phyloP scores from a whole-genome alignment of 2,888 invertebrate species.

The Arge pagana region DNA sequence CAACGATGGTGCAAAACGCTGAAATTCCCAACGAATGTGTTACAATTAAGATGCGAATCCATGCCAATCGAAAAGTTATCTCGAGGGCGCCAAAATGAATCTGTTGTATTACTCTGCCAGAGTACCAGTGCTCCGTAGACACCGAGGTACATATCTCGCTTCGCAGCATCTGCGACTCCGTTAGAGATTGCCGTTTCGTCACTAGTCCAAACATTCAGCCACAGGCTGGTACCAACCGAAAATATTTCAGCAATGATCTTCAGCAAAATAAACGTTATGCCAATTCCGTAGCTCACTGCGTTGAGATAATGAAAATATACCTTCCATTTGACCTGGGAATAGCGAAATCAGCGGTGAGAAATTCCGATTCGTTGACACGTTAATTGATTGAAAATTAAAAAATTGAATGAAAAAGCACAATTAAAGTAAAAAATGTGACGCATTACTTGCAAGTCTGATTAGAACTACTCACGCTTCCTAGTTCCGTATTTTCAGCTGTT shows the following conservation, averaged over 20 bases:
- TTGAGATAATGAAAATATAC: constrained; percentile 89
- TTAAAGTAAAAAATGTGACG: too few relatives aligned
- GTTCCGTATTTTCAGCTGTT: constrained; percentile 88
- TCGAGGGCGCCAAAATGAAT: not conserved
- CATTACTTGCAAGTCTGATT: too few relatives aligned
- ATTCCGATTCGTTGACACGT: not conserved
- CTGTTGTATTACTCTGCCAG: constrained; percentile 77
- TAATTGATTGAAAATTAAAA: not conserved
- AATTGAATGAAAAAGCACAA: too few relatives aligned
- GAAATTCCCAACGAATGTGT: too few relatives aligned
- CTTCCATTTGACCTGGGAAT: constrained; percentile 75
- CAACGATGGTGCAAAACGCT: constrained; percentile 50
- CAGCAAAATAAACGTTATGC: constrained; percentile 74
- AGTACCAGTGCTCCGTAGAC: constrained; percentile 89
- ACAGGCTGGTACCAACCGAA: constrained; percentile 85
- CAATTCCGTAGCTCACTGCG: constrained; percentile 79
- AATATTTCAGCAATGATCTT: constrained; percentile 83
- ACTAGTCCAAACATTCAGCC: constrained; percentile 82
- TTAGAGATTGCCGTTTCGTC: constrained; percentile 63
- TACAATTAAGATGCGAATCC: too few relatives aligned
- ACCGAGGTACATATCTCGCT: constrained; percentile 80
- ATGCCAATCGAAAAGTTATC: too few relatives aligned
- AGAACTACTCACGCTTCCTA: constrained; percentile 79
- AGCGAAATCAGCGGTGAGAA: too few relatives aligned
- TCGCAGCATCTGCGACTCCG: constrained; percentile 63